phyloP scores from a whole-genome alignment of 2,113 vertebrate genomes.

The Hydrochoerus hydrochaeris region DNA sequence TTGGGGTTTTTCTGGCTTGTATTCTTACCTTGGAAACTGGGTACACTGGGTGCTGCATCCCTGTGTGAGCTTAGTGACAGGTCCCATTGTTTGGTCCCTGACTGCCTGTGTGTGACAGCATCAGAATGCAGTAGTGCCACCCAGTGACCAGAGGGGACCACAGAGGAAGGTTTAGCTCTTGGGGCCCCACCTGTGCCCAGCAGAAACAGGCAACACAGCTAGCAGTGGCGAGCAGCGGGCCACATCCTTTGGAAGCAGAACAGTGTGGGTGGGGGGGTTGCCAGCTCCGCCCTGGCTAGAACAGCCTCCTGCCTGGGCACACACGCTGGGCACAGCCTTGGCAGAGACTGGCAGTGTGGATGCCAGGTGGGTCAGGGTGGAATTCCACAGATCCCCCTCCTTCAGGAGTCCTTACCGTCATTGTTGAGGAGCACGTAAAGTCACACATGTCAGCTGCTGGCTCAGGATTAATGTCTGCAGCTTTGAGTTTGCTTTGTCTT shows the following conservation, averaged over 20 bases:
- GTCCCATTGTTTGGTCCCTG: not conserved
- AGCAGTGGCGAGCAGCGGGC: not conserved
- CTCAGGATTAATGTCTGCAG: not conserved
- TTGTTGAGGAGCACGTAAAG: too few relatives aligned
- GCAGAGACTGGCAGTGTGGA: not conserved
- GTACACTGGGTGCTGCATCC: rapidly evolving
- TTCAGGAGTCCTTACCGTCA: not conserved
- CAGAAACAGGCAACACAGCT: not conserved
- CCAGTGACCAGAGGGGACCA: not conserved
- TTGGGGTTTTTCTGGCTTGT: not conserved
- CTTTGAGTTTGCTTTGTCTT: not conserved
- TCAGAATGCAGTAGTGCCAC: not conserved
- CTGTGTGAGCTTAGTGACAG: not conserved
- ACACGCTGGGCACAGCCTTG: not conserved
- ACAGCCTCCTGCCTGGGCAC: not conserved
- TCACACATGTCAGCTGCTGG: not conserved
- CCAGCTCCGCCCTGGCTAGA: not conserved
- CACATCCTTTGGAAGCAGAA: not conserved
- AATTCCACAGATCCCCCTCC: not conserved
- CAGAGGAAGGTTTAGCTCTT: not conserved
- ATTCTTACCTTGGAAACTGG: not conserved
- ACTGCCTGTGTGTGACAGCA: not conserved
- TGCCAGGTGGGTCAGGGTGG: not conserved
- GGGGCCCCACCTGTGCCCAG: not conserved
- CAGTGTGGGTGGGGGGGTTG: not conserved